Evolutionary conservation across 2,113 vertebrate species (phyloP), one percentile per base, ranked within the genome.

Genomic region (Apeltes quadracus): DNA sequence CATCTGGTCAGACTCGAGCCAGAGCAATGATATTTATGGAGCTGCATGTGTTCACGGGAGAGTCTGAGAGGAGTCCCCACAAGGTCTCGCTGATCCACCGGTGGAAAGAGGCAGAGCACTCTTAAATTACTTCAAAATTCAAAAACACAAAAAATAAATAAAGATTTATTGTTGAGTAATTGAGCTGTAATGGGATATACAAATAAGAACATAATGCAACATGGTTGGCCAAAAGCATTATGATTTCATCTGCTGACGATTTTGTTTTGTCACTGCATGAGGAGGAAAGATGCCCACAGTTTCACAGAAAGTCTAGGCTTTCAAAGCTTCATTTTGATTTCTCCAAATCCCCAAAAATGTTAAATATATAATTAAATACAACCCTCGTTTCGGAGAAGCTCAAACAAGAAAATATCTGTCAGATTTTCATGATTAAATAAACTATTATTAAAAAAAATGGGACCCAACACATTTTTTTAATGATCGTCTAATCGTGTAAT

Each of bases 1-100:
- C 78, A 82, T 80, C 80, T 89, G 84, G 83, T 66, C 76, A 67
- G 65, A 51, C 76, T 79, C 78, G 81, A 58, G 77, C 76, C 65
- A 48, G 9, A 81, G 75, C 74, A 59, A 32, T 82, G 79, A 76
- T 86, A 86, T 85, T 87, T 85, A 78, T 70, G 79, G 72, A 81
- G 62, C 72, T 2, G 48, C 55, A 18, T 48, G 48, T 58, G 63
- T 55, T 53, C 46, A 50, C 16, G 48, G 16, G 2, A 14, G 11
- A 27, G 53, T 50, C 38, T 16, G 22, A 27, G 15, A 34, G 46
- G 46, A 16, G 59, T 74, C 34, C 11, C 43, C 41, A 43, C 5
- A 56, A 73, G 46, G 54, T 54, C 23, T 51, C 23, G 18, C n/a
- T n/a, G n/a, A n/a, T n/a, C n/a, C n/a, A n/a, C n/a, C n/a, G n/a